Conservation (phyloP, 2,113 vertebrate genomes). For the Herpetotheres cachinnans region DNA sequence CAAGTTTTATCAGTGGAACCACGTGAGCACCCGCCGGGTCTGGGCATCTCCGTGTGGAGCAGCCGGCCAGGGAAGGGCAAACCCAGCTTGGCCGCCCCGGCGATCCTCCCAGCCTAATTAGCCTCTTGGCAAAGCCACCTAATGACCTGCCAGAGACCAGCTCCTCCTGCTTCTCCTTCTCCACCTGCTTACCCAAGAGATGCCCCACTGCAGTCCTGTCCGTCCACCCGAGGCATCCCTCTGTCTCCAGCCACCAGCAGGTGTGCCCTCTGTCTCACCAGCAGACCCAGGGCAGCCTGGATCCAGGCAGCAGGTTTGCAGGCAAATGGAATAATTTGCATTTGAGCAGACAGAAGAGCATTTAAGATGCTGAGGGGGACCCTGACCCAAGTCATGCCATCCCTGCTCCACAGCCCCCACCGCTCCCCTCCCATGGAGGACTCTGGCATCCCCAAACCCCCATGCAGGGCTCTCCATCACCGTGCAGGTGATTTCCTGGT, state of each 20-base stretch:
- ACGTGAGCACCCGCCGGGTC: background rate
- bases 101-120: background rate
- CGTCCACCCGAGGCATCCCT: accelerated
- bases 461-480: background rate
- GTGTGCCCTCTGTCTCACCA: background rate
- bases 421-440: accelerated
- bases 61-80: background rate
- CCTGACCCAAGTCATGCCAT: background rate
- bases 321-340: background rate
- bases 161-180: background rate
- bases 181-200: background rate
- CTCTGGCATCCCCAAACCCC: background rate
- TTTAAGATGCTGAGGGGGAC: background rate
- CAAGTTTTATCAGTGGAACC: background rate
- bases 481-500: background rate
- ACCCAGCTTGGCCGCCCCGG: accelerated
- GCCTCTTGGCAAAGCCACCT: background rate
- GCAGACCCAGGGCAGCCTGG: background rate
- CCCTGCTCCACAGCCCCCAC: background rate
- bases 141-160: background rate
- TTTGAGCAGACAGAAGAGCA: background rate
- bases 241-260: background rate
- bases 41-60: background rate
- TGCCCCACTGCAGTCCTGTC: background rate
- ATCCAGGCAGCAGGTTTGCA: background rate